phyloP scores from a whole-genome alignment of 2,113 vertebrate genomes.

The Nyctereutes procyonoides region DNA sequence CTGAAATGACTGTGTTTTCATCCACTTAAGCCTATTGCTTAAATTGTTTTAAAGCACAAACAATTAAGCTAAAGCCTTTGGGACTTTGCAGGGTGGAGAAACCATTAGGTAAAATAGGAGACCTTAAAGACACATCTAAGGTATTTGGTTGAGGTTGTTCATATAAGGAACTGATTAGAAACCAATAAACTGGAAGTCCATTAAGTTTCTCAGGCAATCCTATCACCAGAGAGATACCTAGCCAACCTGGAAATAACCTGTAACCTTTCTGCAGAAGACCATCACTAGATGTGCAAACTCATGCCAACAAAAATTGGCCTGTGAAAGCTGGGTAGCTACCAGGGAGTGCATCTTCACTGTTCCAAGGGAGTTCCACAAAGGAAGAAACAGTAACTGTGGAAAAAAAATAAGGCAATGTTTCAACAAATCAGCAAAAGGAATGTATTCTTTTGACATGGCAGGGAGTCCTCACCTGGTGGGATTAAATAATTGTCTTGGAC shows the following conservation, averaged over 20 bases:
- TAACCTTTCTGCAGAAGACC: not conserved
- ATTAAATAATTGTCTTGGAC: not conserved
- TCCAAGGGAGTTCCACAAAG: accelerated
- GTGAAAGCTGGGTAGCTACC: not conserved
- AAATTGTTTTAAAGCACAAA: not conserved
- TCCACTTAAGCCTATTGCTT: not conserved
- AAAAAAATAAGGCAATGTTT: not conserved
- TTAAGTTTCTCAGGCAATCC: not conserved
- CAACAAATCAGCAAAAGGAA: not conserved
- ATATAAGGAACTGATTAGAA: not conserved
- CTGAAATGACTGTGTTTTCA: not conserved
- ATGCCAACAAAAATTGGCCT: not conserved
- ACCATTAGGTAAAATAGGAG: not conserved
- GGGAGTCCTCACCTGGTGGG: not conserved
- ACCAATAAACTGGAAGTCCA: not conserved
- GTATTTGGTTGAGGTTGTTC: not conserved
- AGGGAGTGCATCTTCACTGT: not conserved
- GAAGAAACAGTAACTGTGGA: not conserved
- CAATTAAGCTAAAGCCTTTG: not conserved
- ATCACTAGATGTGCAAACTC: not conserved
- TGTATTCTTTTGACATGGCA: too few relatives aligned
- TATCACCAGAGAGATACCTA: not conserved
- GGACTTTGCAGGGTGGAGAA: not conserved
- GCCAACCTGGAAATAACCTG: not conserved
- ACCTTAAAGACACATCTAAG: not conserved